These are phyloP conservation scores for Globodera rostochiensis DNA, from an alignment of 1,140 invertebrate species.

Conservation along the genomic window DNA sequence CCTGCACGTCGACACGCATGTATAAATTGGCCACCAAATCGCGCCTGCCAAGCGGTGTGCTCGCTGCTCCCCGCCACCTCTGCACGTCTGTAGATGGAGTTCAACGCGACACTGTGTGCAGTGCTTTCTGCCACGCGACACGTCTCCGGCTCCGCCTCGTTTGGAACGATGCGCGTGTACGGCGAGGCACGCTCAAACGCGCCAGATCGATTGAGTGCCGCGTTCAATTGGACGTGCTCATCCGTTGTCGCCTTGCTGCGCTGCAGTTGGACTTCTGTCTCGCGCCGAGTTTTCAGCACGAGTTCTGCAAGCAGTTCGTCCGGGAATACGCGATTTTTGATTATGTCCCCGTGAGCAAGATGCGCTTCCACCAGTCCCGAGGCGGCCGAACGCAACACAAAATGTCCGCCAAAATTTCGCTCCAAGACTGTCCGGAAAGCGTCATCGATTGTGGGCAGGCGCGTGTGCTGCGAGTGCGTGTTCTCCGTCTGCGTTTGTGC, in stretches of 20 bases:
- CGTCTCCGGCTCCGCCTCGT: slow-evolving; percentile 31
- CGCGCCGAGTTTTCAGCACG: slow-evolving; percentile 4
- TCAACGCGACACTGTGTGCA: slow-evolving; percentile 40
- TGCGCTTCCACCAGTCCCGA: slow-evolving; percentile 3
- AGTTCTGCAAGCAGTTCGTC: slow-evolving; percentile 11
- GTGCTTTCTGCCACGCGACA: slow-evolving; percentile 38
- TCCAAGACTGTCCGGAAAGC: slow-evolving; percentile 1
- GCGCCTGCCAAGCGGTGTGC: slow-evolving; percentile 29
- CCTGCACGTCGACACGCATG: slow-evolving; percentile 30
- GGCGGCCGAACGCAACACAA: slow-evolving; percentile 8
- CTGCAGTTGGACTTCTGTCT: not conserved
- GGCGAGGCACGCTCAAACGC: slow-evolving; percentile 13
- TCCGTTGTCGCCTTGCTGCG: slow-evolving; percentile 20
- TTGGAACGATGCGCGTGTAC: slow-evolving; percentile 10
- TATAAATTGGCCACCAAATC: slow-evolving; percentile 38
- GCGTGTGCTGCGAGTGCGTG: slow-evolving; percentile 26
- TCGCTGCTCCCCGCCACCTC: slow-evolving; percentile 23
- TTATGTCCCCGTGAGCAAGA: slow-evolving; percentile 13
- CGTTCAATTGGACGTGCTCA: not conserved
- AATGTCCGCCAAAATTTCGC: not conserved
- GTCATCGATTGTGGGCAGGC: slow-evolving; percentile 4
- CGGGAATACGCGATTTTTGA: slow-evolving; percentile 8
- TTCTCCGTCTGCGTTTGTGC: slow-evolving; percentile 13
- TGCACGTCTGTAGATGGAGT: slow-evolving; percentile 36
- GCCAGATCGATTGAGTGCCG: not conserved